These are phyloP conservation scores for Psophia crepitans DNA, from an alignment of 2,113 vertebrate genomes.

Conservation along the genomic window DNA sequence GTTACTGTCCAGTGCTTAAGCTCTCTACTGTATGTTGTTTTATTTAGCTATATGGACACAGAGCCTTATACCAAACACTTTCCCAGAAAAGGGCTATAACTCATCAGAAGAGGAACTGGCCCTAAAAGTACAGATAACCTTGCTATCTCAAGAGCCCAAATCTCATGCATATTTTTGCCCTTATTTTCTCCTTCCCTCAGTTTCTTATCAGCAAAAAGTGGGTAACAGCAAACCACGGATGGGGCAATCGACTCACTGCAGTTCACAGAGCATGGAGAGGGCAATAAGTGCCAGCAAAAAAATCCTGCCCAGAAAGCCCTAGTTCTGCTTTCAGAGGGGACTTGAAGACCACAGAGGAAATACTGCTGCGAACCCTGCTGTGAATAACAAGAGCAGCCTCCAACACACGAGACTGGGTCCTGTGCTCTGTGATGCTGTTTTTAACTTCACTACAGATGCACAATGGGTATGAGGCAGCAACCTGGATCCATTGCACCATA, in stretches of 20 bases:
- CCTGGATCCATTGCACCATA: neutral
- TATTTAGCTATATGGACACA: neutral
- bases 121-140: neutral
- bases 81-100: neutral
- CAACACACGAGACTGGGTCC: neutral
- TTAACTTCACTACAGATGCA: neutral
- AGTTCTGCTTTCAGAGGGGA: slow-evolving; percentile 12
- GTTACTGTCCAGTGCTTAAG: neutral
- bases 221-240: neutral
- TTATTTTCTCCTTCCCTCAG: neutral
- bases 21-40: neutral
- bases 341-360: neutral
- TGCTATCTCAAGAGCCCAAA: neutral
- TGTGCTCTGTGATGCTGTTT: neutral
- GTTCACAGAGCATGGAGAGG: neutral
- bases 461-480: neutral
- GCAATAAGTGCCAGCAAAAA: neutral
- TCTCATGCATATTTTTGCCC: neutral
- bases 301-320: neutral
- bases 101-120: neutral
- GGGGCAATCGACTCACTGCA: neutral
- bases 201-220: neutral
- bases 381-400: neutral
- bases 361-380: neutral
- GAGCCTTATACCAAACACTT: neutral